Conservation (phyloP, 1,140 invertebrate species). For the Xylocopa sonorina region DNA sequence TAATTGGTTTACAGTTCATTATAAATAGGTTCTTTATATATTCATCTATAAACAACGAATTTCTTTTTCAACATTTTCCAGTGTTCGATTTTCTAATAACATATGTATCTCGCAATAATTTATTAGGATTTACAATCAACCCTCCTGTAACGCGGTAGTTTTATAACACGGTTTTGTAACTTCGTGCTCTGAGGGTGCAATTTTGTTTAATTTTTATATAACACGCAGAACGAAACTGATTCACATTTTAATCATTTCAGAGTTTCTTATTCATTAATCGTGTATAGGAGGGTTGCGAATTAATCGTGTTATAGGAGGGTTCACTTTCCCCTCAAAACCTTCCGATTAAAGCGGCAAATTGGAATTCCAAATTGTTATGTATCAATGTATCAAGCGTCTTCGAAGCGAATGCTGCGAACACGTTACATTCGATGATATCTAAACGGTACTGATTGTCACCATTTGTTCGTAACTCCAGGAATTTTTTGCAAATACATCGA, state of each 20-base stretch:
- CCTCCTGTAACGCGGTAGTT: too few relatives aligned
- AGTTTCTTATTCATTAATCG: too few relatives aligned
- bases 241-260: too few relatives aligned
- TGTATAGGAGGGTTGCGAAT: too few relatives aligned
- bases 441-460: constrained; percentile 25
- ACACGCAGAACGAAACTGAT: too few relatives aligned
- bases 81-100: background rate
- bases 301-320: background rate
- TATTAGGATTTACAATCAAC: background rate
- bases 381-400: constrained; percentile 28
- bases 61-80: background rate
- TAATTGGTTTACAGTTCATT: constrained; percentile 12
- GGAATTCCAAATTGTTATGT: background rate
- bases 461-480: background rate
- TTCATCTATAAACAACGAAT: background rate
- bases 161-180: too few relatives aligned
- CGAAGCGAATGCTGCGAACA: background rate
- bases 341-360: background rate
- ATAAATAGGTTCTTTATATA: constrained; percentile 11
- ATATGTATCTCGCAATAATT: background rate
- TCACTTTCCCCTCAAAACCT: background rate
- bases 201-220: too few relatives aligned
- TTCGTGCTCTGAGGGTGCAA: too few relatives aligned
- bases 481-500: background rate
- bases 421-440: background rate